Evolutionary conservation across 2,888 invertebrate species (phyloP).

Genomic region (Myopa testacea): DNA sequence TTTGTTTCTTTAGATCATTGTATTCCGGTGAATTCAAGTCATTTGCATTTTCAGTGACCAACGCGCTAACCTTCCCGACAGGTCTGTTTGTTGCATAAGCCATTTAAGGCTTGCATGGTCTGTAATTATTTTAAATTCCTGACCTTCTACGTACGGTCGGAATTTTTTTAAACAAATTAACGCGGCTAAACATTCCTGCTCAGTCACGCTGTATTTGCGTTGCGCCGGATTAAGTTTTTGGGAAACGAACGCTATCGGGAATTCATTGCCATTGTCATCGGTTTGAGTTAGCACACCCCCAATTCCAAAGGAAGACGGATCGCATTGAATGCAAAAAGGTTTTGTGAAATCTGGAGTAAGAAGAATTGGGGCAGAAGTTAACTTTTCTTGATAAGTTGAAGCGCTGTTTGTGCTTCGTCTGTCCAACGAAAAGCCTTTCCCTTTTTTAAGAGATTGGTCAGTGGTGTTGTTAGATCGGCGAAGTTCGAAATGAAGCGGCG

Average conservation of each 20-base stretch:
- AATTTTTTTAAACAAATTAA: constrained; percentile 41
- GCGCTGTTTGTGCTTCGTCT: constrained; percentile 27
- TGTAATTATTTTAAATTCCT: constrained; percentile 49
- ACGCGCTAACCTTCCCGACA: background rate
- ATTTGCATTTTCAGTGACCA: background rate
- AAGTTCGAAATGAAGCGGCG: constrained; percentile 37
- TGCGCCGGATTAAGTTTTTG: constrained; percentile 41
- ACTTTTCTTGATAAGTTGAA: constrained; percentile 33
- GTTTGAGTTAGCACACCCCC: constrained; percentile 42
- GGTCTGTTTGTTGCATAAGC: background rate
- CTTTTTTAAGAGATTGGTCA: constrained; percentile 37
- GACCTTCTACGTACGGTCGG: constrained; percentile 35
- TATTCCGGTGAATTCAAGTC: background rate
- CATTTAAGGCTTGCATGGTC: constrained; percentile 40
- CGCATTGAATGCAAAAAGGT: constrained; percentile 43
- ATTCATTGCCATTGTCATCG: constrained; percentile 28
- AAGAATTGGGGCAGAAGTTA: constrained; percentile 14
- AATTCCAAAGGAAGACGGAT: constrained; percentile 40
- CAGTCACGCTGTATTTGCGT: constrained; percentile 33
- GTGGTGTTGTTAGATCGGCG: constrained; percentile 27
- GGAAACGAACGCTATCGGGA: constrained; percentile 40
- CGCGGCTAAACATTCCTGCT: constrained; percentile 46
- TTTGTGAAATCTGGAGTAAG: constrained; percentile 41
- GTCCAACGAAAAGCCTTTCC: constrained; percentile 37
- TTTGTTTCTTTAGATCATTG: background rate